Evolutionary conservation across 2,113 vertebrate genomes (phyloP), one percentile per base, ranked within the genome.

Genomic region (Zosterops japonicus): DNA sequence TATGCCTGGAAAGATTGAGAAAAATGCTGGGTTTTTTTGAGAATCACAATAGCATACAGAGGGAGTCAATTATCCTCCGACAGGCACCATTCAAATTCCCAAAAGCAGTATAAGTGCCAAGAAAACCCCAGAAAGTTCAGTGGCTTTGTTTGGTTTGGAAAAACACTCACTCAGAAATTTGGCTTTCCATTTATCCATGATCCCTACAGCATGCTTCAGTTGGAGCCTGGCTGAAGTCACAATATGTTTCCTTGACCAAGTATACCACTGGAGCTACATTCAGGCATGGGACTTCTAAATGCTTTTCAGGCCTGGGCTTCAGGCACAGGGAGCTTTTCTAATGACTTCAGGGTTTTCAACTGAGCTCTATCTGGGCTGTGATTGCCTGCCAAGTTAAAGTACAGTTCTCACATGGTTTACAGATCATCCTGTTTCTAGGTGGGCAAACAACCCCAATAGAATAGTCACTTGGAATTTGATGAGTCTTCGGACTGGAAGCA

Each of bases 121-220:
- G 76, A 93, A 95, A 92, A 74, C 72, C 88, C 90, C 92, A 92
- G 80, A 95, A 97, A 95, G 80, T 96, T 93, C 72, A 94, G 23
- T 1, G 1, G 52, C n/a, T 96, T 94, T 91, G 67, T 95, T 95
- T 93, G 83, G 28, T 60, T 92, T 95, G 94, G 95, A 92, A 93
- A 93, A 92, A 60, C 56, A 75, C 60, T 81, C 56, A 56, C 56
- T 77, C 60, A 63, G 47, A 96, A 95, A 88, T 81, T 77, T 94
- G 79, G 88, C 36, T 87, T 88, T 93, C 72, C 56, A 71, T 87
- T 93, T 90, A 75, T 61, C 44, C 83, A 27, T 77, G 39, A 74
- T 86, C 49, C 52, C 39, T 87, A 36, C 64, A 93, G 72, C 44
- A 81, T 71, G 83, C 76, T 92, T 92, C 80, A 83, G 64, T 72